These are phyloP conservation scores for Nephrotoma appendiculata DNA, from an alignment of 2,888 invertebrate species.

Conservation along the genomic window DNA sequence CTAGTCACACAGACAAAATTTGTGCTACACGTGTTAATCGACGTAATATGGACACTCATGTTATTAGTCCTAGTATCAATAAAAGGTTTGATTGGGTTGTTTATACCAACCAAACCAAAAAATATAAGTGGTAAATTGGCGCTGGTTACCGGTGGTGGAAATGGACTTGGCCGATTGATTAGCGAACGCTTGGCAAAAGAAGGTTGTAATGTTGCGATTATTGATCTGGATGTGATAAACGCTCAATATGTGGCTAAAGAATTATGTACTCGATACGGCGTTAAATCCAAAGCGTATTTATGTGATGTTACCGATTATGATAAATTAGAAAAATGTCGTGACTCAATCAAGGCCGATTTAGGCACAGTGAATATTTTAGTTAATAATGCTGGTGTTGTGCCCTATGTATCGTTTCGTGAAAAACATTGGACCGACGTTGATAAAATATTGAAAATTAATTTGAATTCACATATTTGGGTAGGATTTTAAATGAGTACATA, in stretches of 20 bases:
- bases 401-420: conserved; percentile 27
- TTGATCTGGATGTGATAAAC: conserved; percentile 27
- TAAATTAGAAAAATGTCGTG: conserved; percentile 25
- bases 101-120: conserved; percentile 11
- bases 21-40: neutral
- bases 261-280: conserved; percentile 24
- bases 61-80: neutral
- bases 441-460: conserved; percentile 19
- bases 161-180: conserved; percentile 34
- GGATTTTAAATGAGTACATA: conserved; percentile 10
- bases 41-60: neutral
- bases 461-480: conserved; percentile 34
- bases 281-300: conserved; percentile 27
- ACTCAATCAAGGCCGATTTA: conserved; percentile 27
- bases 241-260: conserved; percentile 27
- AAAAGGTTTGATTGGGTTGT: neutral
- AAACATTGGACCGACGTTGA: conserved; percentile 24
- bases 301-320: conserved; percentile 30
- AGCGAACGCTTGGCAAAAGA: conserved; percentile 28
- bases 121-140: conserved; percentile 30
- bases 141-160: conserved; percentile 34
- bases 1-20: neutral
- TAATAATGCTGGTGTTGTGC: conserved; percentile 34
- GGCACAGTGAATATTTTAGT: conserved; percentile 34
- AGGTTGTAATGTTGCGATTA: conserved; percentile 31